phyloP scores from a whole-genome alignment of 2,888 invertebrate genomes.

The Plebejus anna region DNA sequence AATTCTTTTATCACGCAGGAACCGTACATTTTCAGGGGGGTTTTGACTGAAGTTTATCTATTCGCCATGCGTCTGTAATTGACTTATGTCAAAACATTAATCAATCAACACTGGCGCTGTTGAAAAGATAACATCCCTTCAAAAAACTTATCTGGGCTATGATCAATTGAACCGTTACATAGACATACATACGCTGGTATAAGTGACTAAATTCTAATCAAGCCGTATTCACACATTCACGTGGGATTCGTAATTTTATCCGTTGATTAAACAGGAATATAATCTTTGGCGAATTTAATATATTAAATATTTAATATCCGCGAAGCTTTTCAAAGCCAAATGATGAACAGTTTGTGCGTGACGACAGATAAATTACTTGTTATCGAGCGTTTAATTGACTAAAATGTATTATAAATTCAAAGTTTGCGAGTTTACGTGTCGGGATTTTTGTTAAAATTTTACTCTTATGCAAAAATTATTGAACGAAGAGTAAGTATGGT shows the following conservation, averaged over 20 bases:
- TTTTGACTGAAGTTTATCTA: no score
- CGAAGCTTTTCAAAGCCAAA: constrained; percentile 13
- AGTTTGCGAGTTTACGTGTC: neutral
- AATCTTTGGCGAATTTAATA: neutral
- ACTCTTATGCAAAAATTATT: neutral
- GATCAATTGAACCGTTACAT: neutral
- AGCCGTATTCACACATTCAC: constrained; percentile 2
- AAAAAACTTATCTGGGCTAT: neutral
- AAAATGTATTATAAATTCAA: neutral
- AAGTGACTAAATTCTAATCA: constrained; percentile 4
- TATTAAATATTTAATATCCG: constrained; percentile 21
- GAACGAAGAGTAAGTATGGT: no score
- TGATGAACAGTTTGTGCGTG: constrained; percentile 25
- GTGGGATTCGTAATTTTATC: constrained; percentile 18
- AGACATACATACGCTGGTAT: neutral
- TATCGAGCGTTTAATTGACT: neutral
- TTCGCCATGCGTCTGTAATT: no score
- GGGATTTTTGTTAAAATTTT: neutral
- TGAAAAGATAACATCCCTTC: no score
- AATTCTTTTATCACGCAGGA: no score
- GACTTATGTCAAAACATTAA: no score
- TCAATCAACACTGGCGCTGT: no score
- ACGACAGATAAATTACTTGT: constrained; percentile 13
- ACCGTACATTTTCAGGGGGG: no score
- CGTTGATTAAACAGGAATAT: constrained; percentile 24